Percentiles rank a stretch among this genome's conserved stretches.
Conservation (phyloP, 1,140 invertebrate genomes). For the Drosophila rhopaloa region DNA sequence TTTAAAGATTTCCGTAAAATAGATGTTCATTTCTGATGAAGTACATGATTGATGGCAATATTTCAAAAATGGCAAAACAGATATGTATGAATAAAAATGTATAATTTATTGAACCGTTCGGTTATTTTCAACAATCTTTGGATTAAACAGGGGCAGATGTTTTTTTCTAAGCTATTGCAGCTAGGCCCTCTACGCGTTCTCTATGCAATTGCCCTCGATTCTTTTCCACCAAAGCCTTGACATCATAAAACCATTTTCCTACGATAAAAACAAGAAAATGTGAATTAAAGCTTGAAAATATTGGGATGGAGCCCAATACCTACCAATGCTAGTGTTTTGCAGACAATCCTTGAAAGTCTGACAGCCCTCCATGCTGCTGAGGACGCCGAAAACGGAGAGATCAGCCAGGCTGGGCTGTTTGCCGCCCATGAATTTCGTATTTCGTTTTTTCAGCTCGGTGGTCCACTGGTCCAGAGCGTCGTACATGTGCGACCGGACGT, state of each 20-base stretch:
- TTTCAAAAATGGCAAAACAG: too few relatives aligned
- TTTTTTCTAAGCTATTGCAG: conserved; percentile 25
- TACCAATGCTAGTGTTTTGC: conserved; percentile 89
- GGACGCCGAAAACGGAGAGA: conserved; percentile 95
- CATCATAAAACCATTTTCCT: conserved; percentile 86
- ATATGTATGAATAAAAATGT: conserved; percentile 4
- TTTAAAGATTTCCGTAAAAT: too few relatives aligned
- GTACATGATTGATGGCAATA: too few relatives aligned
- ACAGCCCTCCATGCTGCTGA: conserved; percentile 98
- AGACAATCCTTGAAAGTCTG: conserved; percentile 94
- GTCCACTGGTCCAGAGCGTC: conserved; percentile 94
- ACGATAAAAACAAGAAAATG: neutral
- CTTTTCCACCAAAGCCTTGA: conserved; percentile 85
- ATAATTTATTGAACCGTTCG: conserved; percentile 39
- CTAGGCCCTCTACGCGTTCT: conserved; percentile 60
- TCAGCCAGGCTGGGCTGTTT: conserved; percentile 95
- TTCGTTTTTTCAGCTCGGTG: conserved; percentile 89
- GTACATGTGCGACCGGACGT: conserved; percentile 95
- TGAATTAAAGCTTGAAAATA: neutral
- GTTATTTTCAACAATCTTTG: conserved; percentile 53
- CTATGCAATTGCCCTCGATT: conserved; percentile 84
- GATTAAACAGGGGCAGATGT: conserved; percentile 16
- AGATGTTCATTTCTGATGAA: too few relatives aligned
- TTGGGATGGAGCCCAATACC: rapidly evolving
- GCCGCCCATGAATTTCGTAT: conserved; percentile 93